phyloP scores from a whole-genome alignment of 2,797 vertebrate genomes.

The Sebastes steindachneri region DNA sequence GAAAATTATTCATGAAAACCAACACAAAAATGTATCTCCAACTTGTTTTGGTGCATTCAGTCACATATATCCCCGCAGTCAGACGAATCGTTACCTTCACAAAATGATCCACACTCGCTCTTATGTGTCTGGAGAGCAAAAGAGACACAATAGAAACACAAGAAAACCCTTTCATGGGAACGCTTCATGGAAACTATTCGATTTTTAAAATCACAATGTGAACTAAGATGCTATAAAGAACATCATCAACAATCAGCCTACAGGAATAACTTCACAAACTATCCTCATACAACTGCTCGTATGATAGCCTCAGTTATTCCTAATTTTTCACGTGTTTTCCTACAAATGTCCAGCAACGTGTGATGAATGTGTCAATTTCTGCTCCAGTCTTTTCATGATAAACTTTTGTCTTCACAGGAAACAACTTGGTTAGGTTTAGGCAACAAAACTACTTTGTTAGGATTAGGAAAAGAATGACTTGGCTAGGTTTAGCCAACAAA shows the following conservation, averaged over 20 bases:
- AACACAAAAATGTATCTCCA: constrained; percentile 10
- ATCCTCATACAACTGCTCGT: too few relatives aligned
- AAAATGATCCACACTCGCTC: neutral
- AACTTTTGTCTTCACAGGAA: too few relatives aligned
- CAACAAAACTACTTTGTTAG: too few relatives aligned
- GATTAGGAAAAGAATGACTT: too few relatives aligned
- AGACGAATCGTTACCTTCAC: neutral
- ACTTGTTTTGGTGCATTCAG: constrained; percentile 16
- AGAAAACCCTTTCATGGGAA: neutral
- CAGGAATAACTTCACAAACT: neutral
- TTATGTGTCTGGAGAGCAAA: neutral
- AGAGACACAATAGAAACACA: neutral
- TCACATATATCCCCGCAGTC: neutral
- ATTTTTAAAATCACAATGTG: constrained; percentile 16
- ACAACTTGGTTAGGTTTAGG: too few relatives aligned
- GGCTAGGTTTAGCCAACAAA: too few relatives aligned
- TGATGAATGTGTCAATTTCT: too few relatives aligned
- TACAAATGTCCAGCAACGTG: too few relatives aligned
- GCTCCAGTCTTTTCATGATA: too few relatives aligned
- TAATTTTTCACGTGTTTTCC: accelerated
- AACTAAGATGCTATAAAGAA: neutral
- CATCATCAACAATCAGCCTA: neutral
- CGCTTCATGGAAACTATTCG: neutral
- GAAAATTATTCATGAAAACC: constrained; percentile 39
- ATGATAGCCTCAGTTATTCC: too few relatives aligned